Evolutionary conservation across 2,888 invertebrate species (phyloP), one percentile per base, ranked within the genome.

Genomic region (Latheticus oryzae): DNA sequence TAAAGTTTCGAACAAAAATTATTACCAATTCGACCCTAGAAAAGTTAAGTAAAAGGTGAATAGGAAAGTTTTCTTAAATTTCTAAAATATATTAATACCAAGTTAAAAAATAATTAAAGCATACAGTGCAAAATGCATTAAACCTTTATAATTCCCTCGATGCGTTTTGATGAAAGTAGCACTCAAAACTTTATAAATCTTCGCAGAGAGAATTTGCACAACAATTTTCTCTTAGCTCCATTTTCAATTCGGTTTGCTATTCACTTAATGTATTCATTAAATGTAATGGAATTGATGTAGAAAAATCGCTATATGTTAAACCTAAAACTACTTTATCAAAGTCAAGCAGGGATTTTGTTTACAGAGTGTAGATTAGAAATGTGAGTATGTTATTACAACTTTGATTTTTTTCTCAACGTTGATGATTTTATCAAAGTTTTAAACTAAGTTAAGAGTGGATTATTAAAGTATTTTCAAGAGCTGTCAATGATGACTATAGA

Each of bases 381-480:
- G 9, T n/a, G 9, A 28, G n/a, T n/a, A n/a, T n/a, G n/a, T n/a
- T n/a, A n/a, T n/a, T n/a, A n/a, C n/a, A n/a, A n/a, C n/a, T n/a
- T n/a, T n/a, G n/a, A n/a, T n/a, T n/a, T n/a, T n/a, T n/a, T n/a
- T n/a, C n/a, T n/a, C n/a, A n/a, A n/a, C n/a, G n/a, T n/a, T n/a
- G n/a, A n/a, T n/a, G n/a, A 26, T 26, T n/a, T n/a, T 7, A 17
- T 16, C 15, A 35, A 35, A 35, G 17, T 35, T 35, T 35, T 35
- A 19, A 35, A 35, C 35, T 16, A 35, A 35, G 35, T 35, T 35
- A n/a, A n/a, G n/a, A n/a, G n/a, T 35, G 4, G 32, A n/a, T 16
- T 17, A 13, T 12, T 35, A 17, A 35, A 35, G 19, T 35, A 8
- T 8, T 35, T 16, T 35, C n/a, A 35, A 35, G 35, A 35, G 35